These are phyloP conservation scores for Ophthalmolycus amberensis DNA, from an alignment of 2,113 vertebrate genomes.

Conservation along the genomic window DNA sequence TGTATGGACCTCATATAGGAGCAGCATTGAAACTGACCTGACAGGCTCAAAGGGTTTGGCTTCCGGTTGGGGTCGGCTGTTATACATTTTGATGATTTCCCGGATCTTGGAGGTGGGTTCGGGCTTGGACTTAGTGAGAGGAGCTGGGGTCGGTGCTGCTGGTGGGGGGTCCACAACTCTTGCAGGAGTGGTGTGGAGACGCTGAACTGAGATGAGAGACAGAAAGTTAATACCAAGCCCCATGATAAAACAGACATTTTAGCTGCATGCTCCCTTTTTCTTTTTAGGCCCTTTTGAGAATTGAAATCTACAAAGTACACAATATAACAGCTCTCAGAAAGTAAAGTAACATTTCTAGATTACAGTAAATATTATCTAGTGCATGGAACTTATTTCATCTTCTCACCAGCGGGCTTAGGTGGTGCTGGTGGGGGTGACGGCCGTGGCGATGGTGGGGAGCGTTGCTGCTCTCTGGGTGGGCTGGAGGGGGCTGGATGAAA, in stretches of 20 bases:
- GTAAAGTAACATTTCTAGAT: not conserved
- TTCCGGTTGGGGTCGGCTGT: conserved; percentile 85
- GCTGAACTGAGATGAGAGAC: conserved; percentile 47
- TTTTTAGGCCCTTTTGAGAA: not conserved
- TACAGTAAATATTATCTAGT: not conserved
- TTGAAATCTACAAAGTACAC: not conserved
- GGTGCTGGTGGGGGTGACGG: conserved; percentile 48
- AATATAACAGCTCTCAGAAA: not conserved
- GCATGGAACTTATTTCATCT: not conserved
- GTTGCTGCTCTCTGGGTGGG: conserved; percentile 31
- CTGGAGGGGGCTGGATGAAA: conserved; percentile 37
- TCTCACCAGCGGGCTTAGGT: conserved; percentile 67
- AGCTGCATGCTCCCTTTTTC: not conserved
- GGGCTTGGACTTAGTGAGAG: conserved; percentile 28
- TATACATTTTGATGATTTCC: conserved; percentile 92
- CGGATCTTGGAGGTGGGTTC: conserved; percentile 89
- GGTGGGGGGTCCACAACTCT: conserved; percentile 15
- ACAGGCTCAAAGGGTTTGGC: conserved; percentile 81
- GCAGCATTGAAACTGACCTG: conserved; percentile 79
- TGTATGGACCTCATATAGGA: not conserved
- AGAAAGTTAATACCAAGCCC: not conserved
- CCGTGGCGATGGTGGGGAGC: not conserved
- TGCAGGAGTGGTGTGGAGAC: conserved; percentile 14
- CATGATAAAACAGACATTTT: not conserved
- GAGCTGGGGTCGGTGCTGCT: not conserved